Conservation (phyloP, 2,113 vertebrate species). For the Leptobrachium leishanense region DNA sequence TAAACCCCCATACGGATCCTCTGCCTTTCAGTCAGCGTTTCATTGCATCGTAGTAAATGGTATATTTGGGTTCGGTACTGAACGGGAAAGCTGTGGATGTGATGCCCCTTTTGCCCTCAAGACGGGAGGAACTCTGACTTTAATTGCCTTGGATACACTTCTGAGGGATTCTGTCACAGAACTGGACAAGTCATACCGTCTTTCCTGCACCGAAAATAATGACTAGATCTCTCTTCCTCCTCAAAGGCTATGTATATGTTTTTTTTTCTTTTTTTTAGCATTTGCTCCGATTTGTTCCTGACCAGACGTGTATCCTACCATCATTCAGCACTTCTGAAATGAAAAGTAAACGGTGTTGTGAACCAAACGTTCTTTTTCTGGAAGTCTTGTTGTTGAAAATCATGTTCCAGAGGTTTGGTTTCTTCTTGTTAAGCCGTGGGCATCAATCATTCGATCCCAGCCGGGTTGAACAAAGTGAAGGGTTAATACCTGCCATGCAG, state of each 20-base stretch:
- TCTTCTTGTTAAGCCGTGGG: neutral
- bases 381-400: too few species aligned
- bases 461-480: neutral
- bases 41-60: too few species aligned
- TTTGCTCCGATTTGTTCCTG: too few species aligned
- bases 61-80: too few species aligned
- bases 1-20: too few species aligned
- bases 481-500: neutral
- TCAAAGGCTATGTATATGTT: neutral
- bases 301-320: neutral
- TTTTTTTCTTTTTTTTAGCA: too few species aligned
- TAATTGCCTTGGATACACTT: too few species aligned
- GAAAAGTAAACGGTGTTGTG: neutral
- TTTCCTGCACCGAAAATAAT: neutral
- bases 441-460: neutral
- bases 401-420: neutral
- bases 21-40: too few species aligned
- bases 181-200: neutral
- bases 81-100: too few species aligned
- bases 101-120: too few species aligned
- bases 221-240: neutral
- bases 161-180: too few species aligned
- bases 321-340: neutral
- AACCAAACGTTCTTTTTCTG: neutral
- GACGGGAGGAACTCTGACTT: too few species aligned